Base-by-base conservation (phyloP, 2,888 invertebrate genomes). In the Drosophila tripunctata region DNA sequence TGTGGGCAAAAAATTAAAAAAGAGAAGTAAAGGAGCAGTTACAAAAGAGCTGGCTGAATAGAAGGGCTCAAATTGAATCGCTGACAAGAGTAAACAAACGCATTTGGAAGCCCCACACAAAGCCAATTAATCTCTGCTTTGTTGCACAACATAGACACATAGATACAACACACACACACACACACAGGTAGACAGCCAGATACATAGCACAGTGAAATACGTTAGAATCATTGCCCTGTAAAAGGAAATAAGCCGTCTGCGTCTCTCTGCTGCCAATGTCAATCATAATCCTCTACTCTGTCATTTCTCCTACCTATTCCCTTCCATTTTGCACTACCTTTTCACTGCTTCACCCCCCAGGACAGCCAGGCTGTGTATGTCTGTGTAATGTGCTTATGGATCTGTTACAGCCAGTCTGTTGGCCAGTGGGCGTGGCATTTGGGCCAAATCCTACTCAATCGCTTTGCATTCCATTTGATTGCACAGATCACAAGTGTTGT, bases 71-170 rank as follows among this genome's bases (percentile, higher is more conserved):
- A 62, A 75, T 54, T 50, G 56, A 81, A 60, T 62, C 78, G 72
- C 72, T 75, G 56, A 62, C 69, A 78, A 64, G 60, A 47, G 78
- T 75, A 72, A 78, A 69, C 61, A 64, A 58, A 68, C 64, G 58
- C 45, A 75, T 63, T 69, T 41, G 44, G 79, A 78, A 78, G 60
- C 82, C 82, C 57, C 62, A 78, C 66, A 64, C 24, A 64, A 81
- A 73, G 69, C 73, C 82, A 81, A 78, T 78, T 78, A 78, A 78
- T 78, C 82, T 81, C 78, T 66, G 65, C 69, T 64, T 64, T 81
- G 78, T 66, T 75, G 78, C 75, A 66, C 36, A 50, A 17, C 68
- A 66, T 27, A 55, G 27, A 22, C 14, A 30, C 21, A 45, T 0
- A 35, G 12, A 14, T n/a, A 47, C 15, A 38, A 0, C 4, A 50